Percentiles rank a stretch among this genome's conserved stretches.
Evolutionary conservation across 2,113 vertebrate genomes (phyloP).

Genomic region (Zootoca vivipara): DNA sequence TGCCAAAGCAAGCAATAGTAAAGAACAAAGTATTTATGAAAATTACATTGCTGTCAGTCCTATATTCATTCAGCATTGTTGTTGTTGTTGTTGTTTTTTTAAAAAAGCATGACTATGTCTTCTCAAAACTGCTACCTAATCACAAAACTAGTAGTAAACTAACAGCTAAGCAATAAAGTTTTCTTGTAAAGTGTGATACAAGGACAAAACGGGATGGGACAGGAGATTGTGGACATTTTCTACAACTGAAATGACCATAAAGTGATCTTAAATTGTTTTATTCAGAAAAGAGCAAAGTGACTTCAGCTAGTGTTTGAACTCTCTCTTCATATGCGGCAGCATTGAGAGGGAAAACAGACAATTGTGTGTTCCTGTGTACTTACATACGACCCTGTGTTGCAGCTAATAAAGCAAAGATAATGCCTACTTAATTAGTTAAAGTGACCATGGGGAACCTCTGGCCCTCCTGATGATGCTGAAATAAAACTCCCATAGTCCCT

Average conservation of each 20-base stretch:
- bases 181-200: neutral
- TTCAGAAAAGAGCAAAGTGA: neutral
- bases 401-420: too few relatives aligned
- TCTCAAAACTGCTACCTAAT: neutral
- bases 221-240: neutral
- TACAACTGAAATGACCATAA: neutral
- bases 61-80: neutral
- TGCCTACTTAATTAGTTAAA: too few relatives aligned
- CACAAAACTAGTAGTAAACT: neutral
- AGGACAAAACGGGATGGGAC: neutral
- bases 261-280: neutral
- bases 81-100: neutral
- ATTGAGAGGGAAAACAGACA: too few relatives aligned
- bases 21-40: neutral
- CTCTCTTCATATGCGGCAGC: too few relatives aligned
- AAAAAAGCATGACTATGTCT: neutral
- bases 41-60: neutral
- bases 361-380: too few relatives aligned
- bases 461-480: neutral
- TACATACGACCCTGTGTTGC: too few relatives aligned
- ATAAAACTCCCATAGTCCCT: neutral
- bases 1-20: constrained; percentile 62
- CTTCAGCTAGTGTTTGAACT: too few relatives aligned
- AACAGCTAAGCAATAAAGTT: neutral
- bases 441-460: neutral